Evolutionary conservation across 2,113 vertebrate species (phyloP), one percentile per base, ranked within the genome.

Genomic region (Mystacornis crossleyi): DNA sequence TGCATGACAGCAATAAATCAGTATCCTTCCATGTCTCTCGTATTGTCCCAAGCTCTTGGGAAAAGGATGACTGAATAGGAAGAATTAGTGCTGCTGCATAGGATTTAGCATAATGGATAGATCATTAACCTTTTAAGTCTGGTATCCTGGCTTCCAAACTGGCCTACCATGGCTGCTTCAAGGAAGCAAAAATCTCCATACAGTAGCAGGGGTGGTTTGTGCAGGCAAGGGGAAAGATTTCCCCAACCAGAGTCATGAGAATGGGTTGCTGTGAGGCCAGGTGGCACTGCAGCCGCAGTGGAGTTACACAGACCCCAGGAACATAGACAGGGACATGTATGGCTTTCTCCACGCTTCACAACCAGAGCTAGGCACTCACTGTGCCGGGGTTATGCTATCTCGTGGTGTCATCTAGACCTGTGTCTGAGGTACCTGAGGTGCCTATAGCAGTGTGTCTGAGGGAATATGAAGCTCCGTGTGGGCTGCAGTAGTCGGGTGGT

Each of bases 1-100:
- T 92, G 40, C 72, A 79, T 72, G 72, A 90, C 91, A 96, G 88
- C 92, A 74, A 93, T 96, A 93, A 92, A 97, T 96, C 95, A 96
- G n/a, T 40, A 78, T 12, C 64, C 40, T 84, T 92, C 75, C 77
- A 31, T 9, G 80, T 81, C 80, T 89, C 45, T 74, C 0, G 1
- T 78, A 93, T 93, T 96, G 91, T 96, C 53, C 65, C 0, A 11
- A 43, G 82, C 65, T 94, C 93, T 90, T 92, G 92, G 92, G 93
- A 92, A 96, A 96, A 90, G 60, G 57, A 93, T 90, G 80, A 78
- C 16, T 95, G 92, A 96, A 90, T 94, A 40, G 82, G 31, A 89
- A 83, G 92, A 78, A 94, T 89, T 95, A 86, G 92, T 92, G 90
- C 82, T 96, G 90, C 71, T 90, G 75, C 67, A 26, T n/a, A 83